Base-by-base conservation (phyloP, 35 echinoderm and acorn worm genomes). In the Eucidaris tribuloides region DNA sequence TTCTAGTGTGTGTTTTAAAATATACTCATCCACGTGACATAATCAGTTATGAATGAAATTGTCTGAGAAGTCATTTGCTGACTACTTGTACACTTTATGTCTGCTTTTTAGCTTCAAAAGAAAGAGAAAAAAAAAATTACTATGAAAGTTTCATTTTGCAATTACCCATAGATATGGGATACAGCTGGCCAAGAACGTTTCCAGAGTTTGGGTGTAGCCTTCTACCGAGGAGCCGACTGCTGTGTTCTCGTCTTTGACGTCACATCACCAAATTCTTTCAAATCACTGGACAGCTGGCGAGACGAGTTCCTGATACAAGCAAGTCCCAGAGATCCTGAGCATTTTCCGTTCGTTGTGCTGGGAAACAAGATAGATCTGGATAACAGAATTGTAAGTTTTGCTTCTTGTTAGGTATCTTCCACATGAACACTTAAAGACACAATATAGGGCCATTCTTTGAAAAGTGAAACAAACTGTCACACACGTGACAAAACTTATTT, bases 111-210 rank as follows among this genome's bases (percentile, higher is more conserved):
- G n/a, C n/a, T n/a, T n/a, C n/a, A n/a, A n/a, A n/a, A n/a, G n/a
- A n/a, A n/a, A n/a, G n/a, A n/a, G n/a, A n/a, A n/a, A n/a, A n/a
- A n/a, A n/a, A n/a, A n/a, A n/a, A n/a, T n/a, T n/a, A n/a, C n/a
- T n/a, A n/a, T n/a, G n/a, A n/a, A n/a, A n/a, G n/a, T n/a, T n/a
- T n/a, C n/a, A n/a, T n/a, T n/a, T n/a, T n/a, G n/a, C n/a, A n/a
- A n/a, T n/a, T n/a, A n/a, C n/a, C n/a, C n/a, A n/a, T n/a, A 99
- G 96, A 99, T 99, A 80, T 99, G 96, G 96, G 96, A 99, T 54
- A 99, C 96, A 77, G 96, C 96, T 25, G 96, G 96, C 15, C 96
- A 99, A 61, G 96, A 99, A 37, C 86, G 96, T 59, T 99, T 99
- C 74, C 96, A 99, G 79, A 99, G 96, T 80, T 78, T 99, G 78